These are phyloP conservation scores for Drosophila orena DNA, from an alignment of 1,140 invertebrate species.

Conservation along the genomic window DNA sequence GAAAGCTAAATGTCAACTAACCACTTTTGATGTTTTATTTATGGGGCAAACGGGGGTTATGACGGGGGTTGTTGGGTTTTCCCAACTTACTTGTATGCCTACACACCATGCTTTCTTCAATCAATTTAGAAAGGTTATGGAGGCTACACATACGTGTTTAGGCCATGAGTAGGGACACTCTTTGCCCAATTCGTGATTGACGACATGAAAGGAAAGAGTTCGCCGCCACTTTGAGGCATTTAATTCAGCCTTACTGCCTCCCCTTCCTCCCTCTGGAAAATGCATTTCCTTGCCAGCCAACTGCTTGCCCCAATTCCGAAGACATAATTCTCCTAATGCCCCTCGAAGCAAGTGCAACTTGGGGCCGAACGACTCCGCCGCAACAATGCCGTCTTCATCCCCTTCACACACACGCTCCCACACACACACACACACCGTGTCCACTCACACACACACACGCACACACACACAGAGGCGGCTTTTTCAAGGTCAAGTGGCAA, in stretches of 20 bases:
- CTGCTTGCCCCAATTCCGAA: slow-evolving; percentile 18
- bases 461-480: slow-evolving; percentile 2
- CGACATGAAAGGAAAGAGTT: neutral
- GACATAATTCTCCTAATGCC: slow-evolving; percentile 55
- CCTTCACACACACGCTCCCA: neutral
- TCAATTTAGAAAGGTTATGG: no score
- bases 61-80: neutral
- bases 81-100: no score
- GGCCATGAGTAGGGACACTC: no score
- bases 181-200: neutral
- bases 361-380: slow-evolving; percentile 20
- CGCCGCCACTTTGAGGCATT: neutral
- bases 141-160: no score
- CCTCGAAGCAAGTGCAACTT: slow-evolving; percentile 33
- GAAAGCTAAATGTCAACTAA: slow-evolving; percentile 38
- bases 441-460: neutral
- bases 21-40: slow-evolving; percentile 7
- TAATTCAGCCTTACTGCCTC: neutral
- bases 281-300: neutral
- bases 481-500: slow-evolving; percentile 77
- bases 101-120: no score
- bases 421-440: neutral
- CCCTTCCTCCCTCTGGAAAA: neutral
- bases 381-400: slow-evolving; percentile 11
- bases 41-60: neutral